These are phyloP conservation scores for Myxocyprinus asiaticus DNA, from an alignment of 2,113 vertebrate genomes.

Conservation along the genomic window DNA sequence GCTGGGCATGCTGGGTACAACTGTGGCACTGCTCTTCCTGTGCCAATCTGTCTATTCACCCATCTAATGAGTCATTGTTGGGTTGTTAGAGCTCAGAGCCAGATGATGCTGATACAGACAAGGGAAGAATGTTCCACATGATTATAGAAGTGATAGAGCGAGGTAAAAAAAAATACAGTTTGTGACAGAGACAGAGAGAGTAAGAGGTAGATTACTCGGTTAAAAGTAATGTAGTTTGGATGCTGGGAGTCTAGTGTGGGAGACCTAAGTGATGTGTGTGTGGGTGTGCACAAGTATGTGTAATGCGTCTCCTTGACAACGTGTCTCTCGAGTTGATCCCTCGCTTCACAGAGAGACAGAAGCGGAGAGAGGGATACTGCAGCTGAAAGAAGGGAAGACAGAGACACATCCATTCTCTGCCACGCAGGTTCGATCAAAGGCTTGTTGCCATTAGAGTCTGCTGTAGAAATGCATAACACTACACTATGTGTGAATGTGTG, in stretches of 20 bases:
- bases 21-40: slow-evolving; percentile 26
- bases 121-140: background rate
- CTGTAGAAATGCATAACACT: slow-evolving; percentile 3
- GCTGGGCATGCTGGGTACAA: slow-evolving; percentile 33
- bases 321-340: slow-evolving; percentile 53
- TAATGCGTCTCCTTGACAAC: slow-evolving; percentile 67
- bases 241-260: slow-evolving; percentile 23
- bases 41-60: slow-evolving; percentile 43
- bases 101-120: slow-evolving; percentile 13
- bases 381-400: background rate
- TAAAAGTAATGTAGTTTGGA: no score
- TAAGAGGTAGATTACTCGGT: no score
- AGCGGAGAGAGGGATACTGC: slow-evolving; percentile 10
- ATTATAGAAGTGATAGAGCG: slow-evolving; percentile 18
- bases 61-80: slow-evolving; percentile 42
- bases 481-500: background rate
- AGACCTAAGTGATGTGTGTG: slow-evolving; percentile 59
- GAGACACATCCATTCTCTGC: background rate
- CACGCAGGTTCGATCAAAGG: slow-evolving; percentile 21
- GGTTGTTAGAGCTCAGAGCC: slow-evolving; percentile 5
- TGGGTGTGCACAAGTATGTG: slow-evolving; percentile 3
- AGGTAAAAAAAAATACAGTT: background rate
- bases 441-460: slow-evolving; percentile 1
- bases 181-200: background rate
- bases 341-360: slow-evolving; percentile 27